Percentiles rank a stretch among this genome's conserved stretches.
Evolutionary conservation across 2,797 vertebrate genomes (phyloP).

Genomic region (Vireo griseus): DNA sequence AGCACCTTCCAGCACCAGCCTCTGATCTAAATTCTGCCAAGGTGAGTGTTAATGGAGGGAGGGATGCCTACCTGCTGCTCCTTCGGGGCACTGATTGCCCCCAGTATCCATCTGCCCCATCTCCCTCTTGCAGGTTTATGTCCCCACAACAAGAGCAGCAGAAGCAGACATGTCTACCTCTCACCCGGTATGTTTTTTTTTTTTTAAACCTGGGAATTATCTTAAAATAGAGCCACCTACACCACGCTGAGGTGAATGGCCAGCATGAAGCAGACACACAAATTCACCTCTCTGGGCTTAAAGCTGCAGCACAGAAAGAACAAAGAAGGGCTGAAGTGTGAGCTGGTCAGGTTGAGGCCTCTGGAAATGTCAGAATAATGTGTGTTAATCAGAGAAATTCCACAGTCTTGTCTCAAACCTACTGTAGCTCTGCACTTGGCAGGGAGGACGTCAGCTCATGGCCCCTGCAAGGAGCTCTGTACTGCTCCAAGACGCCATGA

Average conservation of each 20-base stretch:
- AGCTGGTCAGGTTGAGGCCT: neutral
- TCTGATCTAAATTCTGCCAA: neutral
- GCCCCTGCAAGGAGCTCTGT: neutral
- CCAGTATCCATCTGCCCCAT: neutral
- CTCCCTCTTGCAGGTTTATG: neutral
- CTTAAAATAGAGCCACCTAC: neutral
- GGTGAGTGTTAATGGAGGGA: neutral
- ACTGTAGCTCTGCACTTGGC: neutral
- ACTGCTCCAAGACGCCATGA: neutral
- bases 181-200: neutral
- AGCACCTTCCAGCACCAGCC: neutral
- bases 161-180: neutral
- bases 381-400: neutral
- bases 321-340: neutral
- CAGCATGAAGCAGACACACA: rapidly evolving
- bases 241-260: rapidly evolving
- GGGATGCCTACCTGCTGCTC: neutral
- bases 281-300: neutral
- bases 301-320: neutral
- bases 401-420: neutral
- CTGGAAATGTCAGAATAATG: neutral
- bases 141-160: neutral
- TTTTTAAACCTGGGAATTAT: neutral
- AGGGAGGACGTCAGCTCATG: neutral
- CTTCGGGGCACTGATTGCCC: neutral